Conservation (phyloP, 2,113 vertebrate species). For the Jacana jacana region DNA sequence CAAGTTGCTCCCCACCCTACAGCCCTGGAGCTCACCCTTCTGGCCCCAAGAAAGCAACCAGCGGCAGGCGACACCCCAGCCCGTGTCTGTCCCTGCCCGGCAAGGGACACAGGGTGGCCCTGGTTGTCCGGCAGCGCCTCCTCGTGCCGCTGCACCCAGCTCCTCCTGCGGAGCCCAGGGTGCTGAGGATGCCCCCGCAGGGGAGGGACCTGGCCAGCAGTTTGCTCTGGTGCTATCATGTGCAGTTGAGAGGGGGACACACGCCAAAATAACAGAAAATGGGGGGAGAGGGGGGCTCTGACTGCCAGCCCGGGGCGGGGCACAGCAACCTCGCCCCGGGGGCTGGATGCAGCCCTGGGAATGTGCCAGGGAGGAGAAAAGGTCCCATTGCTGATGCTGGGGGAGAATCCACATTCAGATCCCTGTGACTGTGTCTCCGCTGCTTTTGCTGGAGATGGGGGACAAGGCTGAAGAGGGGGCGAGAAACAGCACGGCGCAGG, state of each 20-base stretch:
- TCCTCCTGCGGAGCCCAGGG: background rate
- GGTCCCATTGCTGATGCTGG: background rate
- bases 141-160: fast-evolving
- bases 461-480: background rate
- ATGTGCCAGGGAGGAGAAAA: background rate
- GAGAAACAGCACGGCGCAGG: background rate
- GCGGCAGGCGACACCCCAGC: background rate
- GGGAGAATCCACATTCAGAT: fast-evolving
- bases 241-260: background rate
- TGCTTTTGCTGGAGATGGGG: background rate
- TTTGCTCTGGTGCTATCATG: background rate
- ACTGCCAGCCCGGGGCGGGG: background rate
- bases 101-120: background rate
- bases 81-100: fast-evolving
- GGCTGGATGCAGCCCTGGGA: background rate
- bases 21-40: background rate
- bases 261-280: background rate
- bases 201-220: background rate
- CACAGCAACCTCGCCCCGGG: background rate
- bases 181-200: background rate
- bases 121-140: background rate
- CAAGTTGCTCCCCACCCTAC: background rate
- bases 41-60: background rate
- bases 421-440: fast-evolving
- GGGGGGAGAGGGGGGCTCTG: background rate